These are phyloP conservation scores for Hyperoplus immaculatus DNA, from an alignment of 2,797 vertebrate species.

Conservation along the genomic window DNA sequence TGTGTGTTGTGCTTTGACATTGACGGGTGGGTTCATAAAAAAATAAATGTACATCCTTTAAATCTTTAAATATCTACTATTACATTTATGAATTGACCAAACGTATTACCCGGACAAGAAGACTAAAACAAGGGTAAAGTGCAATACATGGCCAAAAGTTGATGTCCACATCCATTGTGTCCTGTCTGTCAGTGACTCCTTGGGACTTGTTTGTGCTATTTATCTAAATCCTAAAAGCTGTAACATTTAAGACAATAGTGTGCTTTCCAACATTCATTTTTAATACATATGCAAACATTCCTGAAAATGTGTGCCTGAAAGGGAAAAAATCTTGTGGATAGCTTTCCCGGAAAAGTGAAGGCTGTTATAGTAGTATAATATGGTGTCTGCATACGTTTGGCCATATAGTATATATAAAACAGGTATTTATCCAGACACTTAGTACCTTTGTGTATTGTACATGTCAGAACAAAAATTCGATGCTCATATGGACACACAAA, in stretches of 20 bases:
- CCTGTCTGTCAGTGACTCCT: no score
- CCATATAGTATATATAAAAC: not conserved
- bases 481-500: not conserved
- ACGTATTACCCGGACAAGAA: not conserved
- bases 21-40: not conserved
- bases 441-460: constrained; percentile 1
- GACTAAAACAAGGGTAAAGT: not conserved
- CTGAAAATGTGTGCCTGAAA: not conserved
- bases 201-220: not conserved
- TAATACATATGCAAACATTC: no score
- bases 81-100: constrained; percentile 5
- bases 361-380: not conserved
- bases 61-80: not conserved
- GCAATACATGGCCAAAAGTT: constrained; percentile 8
- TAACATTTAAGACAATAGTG: not conserved
- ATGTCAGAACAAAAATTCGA: not conserved
- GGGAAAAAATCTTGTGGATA: not conserved
- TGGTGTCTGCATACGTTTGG: not conserved
- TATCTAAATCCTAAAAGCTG: not conserved
- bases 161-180: not conserved
- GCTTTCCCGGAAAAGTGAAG: not conserved
- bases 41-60: not conserved
- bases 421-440: constrained; percentile 5
- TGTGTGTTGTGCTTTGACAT: not conserved
- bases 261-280: not conserved